Evolutionary conservation across 2,888 invertebrate species (phyloP), one percentile per base, ranked within the genome.

Genomic region (Fabriciana adippe): DNA sequence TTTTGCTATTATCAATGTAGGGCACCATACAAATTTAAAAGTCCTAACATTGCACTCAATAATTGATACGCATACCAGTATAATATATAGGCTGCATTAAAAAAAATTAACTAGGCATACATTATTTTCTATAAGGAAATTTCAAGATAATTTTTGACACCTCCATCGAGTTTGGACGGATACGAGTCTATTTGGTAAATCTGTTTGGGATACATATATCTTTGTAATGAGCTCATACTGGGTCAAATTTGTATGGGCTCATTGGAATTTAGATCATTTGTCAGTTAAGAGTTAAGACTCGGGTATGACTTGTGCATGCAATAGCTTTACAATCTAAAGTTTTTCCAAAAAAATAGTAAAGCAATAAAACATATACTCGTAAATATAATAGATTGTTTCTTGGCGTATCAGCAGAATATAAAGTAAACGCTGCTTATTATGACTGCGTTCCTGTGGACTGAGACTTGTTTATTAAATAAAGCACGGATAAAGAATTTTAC

Each of bases 211-310:
- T 14, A 53, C 21, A 26, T 53, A 21, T 21, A 53, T 26, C 15
- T 2, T 41, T 26, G 57, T 31, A 67, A 35, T 63, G 8, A 31
- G 13, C 55, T 41, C 47, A n/a, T 55, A 45, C 57, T 47, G 45
- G 62, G 18, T 51, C 41, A 18, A 51, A 45, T 67, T 50, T 64
- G 55, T 68, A 68, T 59, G 60, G 64, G 21, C 55, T 64, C 64
- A 55, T 68, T 68, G 64, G 26, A 13, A 18, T 64, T 57, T 57
- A 50, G 45, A 51, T 55, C 18, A 68, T 64, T 64, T 50, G 50
- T 63, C 55, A 5, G 35, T 41, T 11, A 8, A 8, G 35, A 5
- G 35, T 11, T 2, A 2, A 8, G 35, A 41, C 35, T 41, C 2
- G 11, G 1, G 35, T 11, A 11, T 41, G 35, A 41, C 35, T 41